Conservation (phyloP, 1,140 invertebrate species). For the Elysia chlorotica region DNA sequence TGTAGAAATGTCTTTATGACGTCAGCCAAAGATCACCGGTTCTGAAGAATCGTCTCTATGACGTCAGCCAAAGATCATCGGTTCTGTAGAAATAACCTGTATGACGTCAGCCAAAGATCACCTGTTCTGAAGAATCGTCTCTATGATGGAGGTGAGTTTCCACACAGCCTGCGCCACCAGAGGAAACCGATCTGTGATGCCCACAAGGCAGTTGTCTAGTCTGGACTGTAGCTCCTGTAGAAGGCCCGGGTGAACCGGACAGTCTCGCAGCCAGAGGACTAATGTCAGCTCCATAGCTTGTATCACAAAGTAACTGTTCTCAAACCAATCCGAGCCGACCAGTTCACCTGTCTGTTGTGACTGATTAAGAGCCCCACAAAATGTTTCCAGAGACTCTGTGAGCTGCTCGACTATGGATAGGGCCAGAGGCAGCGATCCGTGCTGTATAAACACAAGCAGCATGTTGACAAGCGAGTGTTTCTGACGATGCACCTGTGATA, state of each 20-base stretch:
- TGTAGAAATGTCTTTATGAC: neutral
- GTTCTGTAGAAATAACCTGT: neutral
- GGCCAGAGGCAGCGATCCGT: neutral
- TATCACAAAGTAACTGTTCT: slow-evolving; percentile 3
- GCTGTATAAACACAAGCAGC: slow-evolving; percentile 3
- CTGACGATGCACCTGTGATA: neutral
- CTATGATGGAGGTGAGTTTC: neutral
- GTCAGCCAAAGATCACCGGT: neutral
- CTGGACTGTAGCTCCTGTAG: slow-evolving; percentile 1
- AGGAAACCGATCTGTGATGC: neutral
- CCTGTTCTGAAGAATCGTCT: slow-evolving; percentile 2
- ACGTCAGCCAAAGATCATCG: no score
- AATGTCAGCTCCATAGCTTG: neutral
- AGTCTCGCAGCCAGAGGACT: neutral
- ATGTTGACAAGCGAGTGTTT: neutral
- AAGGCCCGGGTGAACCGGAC: neutral
- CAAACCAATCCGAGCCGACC: neutral
- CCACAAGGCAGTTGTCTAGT: neutral
- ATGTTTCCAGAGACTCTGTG: neutral
- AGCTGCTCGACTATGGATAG: neutral
- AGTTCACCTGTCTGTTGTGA: neutral
- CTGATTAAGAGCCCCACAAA: neutral
- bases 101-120: neutral
- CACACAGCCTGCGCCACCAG: neutral
- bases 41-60: no score